Base-by-base conservation (phyloP, 2,797 vertebrate genomes). In the Anabacerthia variegaticeps region DNA sequence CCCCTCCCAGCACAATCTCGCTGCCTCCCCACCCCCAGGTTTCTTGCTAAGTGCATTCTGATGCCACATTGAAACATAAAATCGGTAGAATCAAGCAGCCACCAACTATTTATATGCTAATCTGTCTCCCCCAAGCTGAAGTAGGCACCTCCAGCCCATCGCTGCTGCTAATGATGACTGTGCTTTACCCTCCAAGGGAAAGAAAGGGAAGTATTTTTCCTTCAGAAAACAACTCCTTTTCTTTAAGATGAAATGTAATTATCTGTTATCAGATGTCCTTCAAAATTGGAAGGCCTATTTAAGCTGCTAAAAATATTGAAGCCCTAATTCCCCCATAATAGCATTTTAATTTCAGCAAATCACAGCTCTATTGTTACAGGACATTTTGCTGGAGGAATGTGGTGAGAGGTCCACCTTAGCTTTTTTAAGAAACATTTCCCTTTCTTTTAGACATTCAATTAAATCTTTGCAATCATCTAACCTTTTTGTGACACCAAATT, bases 341-440 rank as follows among this genome's bases (percentile, higher is more conserved):
- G 98, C 98, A 97, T 98, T 99, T 99, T 99, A 99, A 99, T 99
- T 99, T 98, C 97, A 98, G 97, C 98, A 98, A 99, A 99, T 99
- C 98, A 98, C 97, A 96, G 98, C 93, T 95, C 97, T 97, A 98
- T 98, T 98, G 98, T 98, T 98, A 97, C 97, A 98, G 98, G 98
- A 98, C 96, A 90, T 98, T 98, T 99, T 98, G 98, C 98, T 98
- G 98, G 97, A 98, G 94, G 95, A 96, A 98, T 97, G 98, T 98
- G 98, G 97, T 98, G 98, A 98, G 98, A 98, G 98, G 98, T 98
- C 98, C 97, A 90, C 98, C 98, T 98, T 95, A 67, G 97, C 93
- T 97, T 97, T 98, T 94, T 96, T 49, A 93, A 95, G 85, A 92
- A 97, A 95, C 94, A 91, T 97, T 98, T 98, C 95, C 79, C 92